Percentiles rank a stretch among this genome's conserved stretches.
phyloP scores from a whole-genome alignment of 1,140 invertebrate species.

The Heliconius melpomene region DNA sequence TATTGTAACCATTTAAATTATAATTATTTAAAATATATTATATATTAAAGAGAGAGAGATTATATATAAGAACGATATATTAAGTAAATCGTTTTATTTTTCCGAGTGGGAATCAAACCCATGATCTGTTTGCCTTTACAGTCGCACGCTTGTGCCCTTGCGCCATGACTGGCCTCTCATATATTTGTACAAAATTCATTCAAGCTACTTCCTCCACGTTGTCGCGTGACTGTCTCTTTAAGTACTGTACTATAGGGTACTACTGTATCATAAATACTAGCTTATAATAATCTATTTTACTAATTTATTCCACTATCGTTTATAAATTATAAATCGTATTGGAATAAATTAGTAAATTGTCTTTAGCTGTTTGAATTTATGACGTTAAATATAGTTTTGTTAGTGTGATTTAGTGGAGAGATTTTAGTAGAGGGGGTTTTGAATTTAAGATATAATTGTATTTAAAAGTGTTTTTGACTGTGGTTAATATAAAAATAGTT shows the following conservation, averaged over 20 bases:
- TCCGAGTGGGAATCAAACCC: too few relatives aligned
- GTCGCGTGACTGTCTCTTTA: slow-evolving; percentile 42
- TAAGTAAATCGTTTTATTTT: too few relatives aligned
- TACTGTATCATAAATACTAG: slow-evolving; percentile 24
- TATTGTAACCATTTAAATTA: too few relatives aligned
- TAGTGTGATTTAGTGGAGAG: neutral
- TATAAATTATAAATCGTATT: neutral
- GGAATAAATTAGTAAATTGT: neutral
- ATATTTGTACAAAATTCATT: slow-evolving; percentile 27
- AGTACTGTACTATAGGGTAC: slow-evolving; percentile 31
- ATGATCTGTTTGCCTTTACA: too few relatives aligned
- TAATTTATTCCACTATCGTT: slow-evolving; percentile 25
- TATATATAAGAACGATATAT: too few relatives aligned
- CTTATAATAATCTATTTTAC: slow-evolving; percentile 25
- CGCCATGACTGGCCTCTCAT: neutral
- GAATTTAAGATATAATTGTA: too few relatives aligned
- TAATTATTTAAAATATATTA: too few relatives aligned
- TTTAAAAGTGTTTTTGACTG: too few relatives aligned
- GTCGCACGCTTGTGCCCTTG: too few relatives aligned
- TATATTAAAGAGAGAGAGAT: too few relatives aligned
- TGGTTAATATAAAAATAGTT: too few relatives aligned
- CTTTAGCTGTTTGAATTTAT: neutral
- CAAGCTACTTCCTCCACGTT: slow-evolving; percentile 32
- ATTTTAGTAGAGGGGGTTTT: neutral
- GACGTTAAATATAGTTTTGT: neutral